A percentile compares a stretch with the other conserved stretches of the same genome.
phyloP scores from a whole-genome alignment of 2,888 invertebrate genomes.

The Torymus aiolomorphi region DNA sequence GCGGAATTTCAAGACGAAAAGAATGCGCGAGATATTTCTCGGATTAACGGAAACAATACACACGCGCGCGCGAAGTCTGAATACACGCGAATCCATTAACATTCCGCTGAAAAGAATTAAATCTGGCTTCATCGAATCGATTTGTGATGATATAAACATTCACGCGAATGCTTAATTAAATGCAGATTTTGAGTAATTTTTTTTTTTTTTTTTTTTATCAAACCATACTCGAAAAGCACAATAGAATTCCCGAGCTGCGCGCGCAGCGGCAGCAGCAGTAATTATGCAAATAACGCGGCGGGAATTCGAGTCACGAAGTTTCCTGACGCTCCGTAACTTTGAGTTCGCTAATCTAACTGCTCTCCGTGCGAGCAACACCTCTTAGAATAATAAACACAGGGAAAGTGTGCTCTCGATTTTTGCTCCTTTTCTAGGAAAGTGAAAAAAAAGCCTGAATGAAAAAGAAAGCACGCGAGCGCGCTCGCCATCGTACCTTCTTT shows the following conservation, averaged over 20 bases:
- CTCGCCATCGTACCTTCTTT: too few species aligned
- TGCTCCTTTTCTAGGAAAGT: conserved; percentile 12
- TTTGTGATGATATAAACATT: neutral
- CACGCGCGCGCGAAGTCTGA: too few species aligned
- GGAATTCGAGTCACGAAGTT: conserved; percentile 43
- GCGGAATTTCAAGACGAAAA: too few species aligned
- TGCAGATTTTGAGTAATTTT: conserved; percentile 33
- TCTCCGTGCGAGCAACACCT: neutral
- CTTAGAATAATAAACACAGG: conserved; percentile 41
- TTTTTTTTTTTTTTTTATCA: neutral
- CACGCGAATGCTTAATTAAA: neutral
- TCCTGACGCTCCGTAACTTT: conserved; percentile 14
- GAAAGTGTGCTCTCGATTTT: conserved; percentile 40
- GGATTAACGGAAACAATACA: too few species aligned
- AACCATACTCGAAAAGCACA: conserved; percentile 15
- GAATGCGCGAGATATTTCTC: too few species aligned
- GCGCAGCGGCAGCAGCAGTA: neutral
- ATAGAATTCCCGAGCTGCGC: conserved; percentile 12
- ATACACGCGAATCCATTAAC: too few species aligned
- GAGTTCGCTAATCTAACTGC: conserved; percentile 29
- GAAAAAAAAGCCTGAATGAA: conserved; percentile 21
- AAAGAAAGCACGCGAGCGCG: neutral
- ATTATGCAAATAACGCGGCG: conserved; percentile 26
- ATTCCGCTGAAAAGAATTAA: too few species aligned
- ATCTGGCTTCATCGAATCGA: too few species aligned